phyloP scores from a whole-genome alignment of 2,113 vertebrate species.

The Hepsetus odoe region DNA sequence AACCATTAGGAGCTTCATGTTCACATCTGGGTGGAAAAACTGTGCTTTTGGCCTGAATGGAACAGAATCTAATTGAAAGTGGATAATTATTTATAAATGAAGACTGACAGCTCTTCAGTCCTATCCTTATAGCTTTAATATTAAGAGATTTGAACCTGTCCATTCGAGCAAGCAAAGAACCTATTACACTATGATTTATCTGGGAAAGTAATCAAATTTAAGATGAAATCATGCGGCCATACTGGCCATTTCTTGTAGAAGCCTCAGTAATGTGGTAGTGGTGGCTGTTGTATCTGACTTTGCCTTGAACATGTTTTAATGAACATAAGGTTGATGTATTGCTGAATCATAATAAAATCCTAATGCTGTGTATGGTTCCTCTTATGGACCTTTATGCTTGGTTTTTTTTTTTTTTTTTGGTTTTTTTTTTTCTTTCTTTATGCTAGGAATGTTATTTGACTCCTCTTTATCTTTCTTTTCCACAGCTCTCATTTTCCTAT shows the following conservation, averaged over 20 bases:
- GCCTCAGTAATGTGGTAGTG: too few species aligned
- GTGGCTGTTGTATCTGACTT: not conserved
- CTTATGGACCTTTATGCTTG: too few species aligned
- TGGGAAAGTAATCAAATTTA: not conserved
- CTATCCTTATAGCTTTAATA: not conserved
- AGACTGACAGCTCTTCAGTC: not conserved
- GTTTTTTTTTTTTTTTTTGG: too few species aligned
- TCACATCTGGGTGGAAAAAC: not conserved
- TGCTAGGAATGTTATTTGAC: not conserved
- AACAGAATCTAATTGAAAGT: not conserved
- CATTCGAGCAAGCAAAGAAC: not conserved
- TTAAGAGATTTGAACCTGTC: not conserved
- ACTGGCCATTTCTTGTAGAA: too few species aligned
- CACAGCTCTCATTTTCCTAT: conserved; percentile 90
- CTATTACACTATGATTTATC: not conserved
- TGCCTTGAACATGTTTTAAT: not conserved
- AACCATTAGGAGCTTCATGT: not conserved
- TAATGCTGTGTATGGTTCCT: too few species aligned
- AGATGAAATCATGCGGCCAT: too few species aligned
- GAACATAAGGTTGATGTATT: not conserved
- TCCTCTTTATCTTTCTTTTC: not conserved
- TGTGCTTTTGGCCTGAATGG: not conserved
- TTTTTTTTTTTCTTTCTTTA: too few species aligned
- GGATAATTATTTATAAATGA: not conserved
- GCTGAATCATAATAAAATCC: not conserved